Conservation (phyloP, 2,797 vertebrate genomes). For the Crypturellus tataupa region DNA sequence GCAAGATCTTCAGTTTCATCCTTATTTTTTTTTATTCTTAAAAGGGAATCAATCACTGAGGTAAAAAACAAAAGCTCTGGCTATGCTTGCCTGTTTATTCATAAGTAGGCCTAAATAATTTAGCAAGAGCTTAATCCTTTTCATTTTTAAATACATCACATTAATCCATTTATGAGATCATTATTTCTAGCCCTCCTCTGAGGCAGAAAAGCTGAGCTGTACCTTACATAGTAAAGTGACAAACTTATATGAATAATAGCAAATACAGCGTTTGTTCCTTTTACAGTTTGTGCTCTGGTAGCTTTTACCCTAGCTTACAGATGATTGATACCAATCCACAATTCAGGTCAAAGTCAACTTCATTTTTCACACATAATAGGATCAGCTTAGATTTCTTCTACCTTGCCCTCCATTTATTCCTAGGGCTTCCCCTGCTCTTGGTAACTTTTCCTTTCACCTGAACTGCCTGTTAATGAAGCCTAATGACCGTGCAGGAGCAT, state of each 20-base stretch:
- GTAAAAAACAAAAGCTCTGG: not conserved
- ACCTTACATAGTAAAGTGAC: not conserved
- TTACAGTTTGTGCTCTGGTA: not conserved
- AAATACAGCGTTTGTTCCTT: not conserved
- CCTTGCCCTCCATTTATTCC: not conserved
- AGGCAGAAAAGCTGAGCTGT: not conserved
- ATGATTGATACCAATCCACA: not conserved
- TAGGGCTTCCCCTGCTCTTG: not conserved
- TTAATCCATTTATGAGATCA: slow-evolving; percentile 27
- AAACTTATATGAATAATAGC: not conserved
- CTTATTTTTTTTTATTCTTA: not conserved
- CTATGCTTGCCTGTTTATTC: not conserved
- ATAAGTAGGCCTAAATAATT: slow-evolving; percentile 45
- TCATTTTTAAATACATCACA: slow-evolving; percentile 17
- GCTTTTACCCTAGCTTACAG: not conserved
- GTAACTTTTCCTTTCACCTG: not conserved
- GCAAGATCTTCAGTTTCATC: slow-evolving; percentile 35
- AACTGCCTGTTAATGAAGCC: not conserved
- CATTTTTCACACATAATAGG: not conserved
- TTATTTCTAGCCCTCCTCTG: slow-evolving; percentile 6
- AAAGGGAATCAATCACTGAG: not conserved
- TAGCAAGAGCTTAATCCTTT: slow-evolving; percentile 31
- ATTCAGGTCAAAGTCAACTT: not conserved
- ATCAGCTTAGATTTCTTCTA: not conserved
- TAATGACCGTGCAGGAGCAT: not conserved